Percentiles rank a stretch among this genome's conserved stretches.
Conservation (phyloP, 2,888 invertebrate species). For the Brassicogethes aeneus region DNA sequence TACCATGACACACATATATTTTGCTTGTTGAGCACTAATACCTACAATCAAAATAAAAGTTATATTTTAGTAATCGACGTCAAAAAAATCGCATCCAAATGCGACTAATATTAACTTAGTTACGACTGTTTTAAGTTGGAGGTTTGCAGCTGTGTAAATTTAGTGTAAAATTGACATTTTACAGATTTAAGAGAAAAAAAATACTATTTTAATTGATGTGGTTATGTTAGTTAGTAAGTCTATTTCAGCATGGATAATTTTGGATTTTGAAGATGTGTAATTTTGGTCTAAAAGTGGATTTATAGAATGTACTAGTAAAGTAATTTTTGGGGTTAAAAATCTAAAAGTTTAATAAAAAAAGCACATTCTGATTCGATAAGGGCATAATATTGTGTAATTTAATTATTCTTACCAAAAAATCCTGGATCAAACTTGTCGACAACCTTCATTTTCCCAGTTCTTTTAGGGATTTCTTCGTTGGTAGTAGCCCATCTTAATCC, state of each 20-base stretch:
- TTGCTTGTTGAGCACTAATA: slow-evolving; percentile 44
- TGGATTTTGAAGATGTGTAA: not conserved
- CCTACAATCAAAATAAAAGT: slow-evolving; percentile 18
- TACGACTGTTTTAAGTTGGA: not conserved
- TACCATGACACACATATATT: slow-evolving; percentile 48
- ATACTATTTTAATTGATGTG: too few relatives aligned
- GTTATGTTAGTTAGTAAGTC: too few relatives aligned
- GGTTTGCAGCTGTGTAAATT: not conserved
- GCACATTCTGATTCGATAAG: too few relatives aligned
- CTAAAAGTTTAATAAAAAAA: too few relatives aligned
- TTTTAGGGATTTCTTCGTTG: slow-evolving; percentile 48
- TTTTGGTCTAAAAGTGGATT: slow-evolving; percentile 9
- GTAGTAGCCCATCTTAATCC: slow-evolving; percentile 64
- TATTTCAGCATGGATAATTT: too few relatives aligned
- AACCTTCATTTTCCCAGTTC: slow-evolving; percentile 57
- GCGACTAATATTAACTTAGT: too few relatives aligned
- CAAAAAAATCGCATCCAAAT: too few relatives aligned
- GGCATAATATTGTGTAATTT: too few relatives aligned
- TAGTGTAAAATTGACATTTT: slow-evolving; percentile 9
- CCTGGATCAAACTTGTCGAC: slow-evolving; percentile 47
- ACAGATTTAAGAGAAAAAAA: not conserved
- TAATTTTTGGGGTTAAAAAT: too few relatives aligned
- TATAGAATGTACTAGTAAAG: not conserved
- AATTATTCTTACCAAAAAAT: slow-evolving; percentile 43
- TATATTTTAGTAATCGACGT: too few relatives aligned